These are phyloP conservation scores for Eudasyphora cyanicolor DNA, from an alignment of 2,888 invertebrate species.

Conservation along the genomic window DNA sequence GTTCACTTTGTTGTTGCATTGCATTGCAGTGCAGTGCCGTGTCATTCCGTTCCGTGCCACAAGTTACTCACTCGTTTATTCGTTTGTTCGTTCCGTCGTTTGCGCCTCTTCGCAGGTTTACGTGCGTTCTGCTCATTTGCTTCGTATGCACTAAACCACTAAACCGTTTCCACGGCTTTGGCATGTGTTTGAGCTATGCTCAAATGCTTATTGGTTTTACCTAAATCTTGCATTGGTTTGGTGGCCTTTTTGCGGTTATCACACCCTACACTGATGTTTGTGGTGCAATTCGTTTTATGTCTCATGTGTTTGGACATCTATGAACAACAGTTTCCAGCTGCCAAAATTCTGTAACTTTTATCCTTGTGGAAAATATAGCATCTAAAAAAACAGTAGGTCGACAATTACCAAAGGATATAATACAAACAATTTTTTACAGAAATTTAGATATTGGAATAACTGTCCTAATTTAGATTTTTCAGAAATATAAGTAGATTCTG, in stretches of 20 bases:
- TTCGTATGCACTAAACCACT: conserved; percentile 59
- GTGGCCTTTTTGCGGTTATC: not conserved
- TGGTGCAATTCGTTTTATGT: not conserved
- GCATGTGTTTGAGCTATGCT: conserved; percentile 38
- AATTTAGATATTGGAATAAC: too few species aligned
- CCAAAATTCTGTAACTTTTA: too few species aligned
- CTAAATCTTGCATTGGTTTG: conserved; percentile 40
- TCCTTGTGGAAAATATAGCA: too few species aligned
- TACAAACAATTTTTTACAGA: too few species aligned
- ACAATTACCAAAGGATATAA: too few species aligned
- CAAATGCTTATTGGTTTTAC: conserved; percentile 54
- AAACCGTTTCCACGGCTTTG: conserved; percentile 26
- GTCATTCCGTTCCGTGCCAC: conserved; percentile 29
- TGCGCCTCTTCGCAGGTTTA: too few species aligned
- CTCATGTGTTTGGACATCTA: too few species aligned
- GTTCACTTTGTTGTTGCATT: conserved; percentile 37
- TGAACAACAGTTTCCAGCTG: too few species aligned
- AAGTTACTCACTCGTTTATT: conserved; percentile 24
- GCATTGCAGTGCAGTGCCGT: conserved; percentile 28
- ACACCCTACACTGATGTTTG: conserved; percentile 31
- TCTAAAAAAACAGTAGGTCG: too few species aligned
- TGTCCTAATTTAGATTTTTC: too few species aligned
- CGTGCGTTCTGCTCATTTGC: conserved; percentile 64
- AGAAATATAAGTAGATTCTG: too few species aligned
- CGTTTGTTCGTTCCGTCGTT: not conserved